Conservation (phyloP, 2,888 invertebrate genomes). For the Acholoe squamosa region DNA sequence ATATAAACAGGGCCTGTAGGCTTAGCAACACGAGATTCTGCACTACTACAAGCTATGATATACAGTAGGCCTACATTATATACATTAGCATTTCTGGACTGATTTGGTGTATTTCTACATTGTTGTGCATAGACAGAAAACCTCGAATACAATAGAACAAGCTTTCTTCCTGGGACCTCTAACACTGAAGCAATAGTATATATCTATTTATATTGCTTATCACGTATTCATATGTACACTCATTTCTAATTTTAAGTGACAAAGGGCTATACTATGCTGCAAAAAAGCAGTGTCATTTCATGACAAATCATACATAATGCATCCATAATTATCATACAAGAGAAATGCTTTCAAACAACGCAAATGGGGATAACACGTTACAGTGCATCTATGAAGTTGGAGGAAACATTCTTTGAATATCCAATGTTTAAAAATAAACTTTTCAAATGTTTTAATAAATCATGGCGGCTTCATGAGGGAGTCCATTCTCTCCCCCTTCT, state of each 20-base stretch:
- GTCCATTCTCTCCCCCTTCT: neutral
- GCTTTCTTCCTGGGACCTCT: neutral
- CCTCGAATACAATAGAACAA: neutral
- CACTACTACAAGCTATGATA: neutral
- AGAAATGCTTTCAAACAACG: neutral
- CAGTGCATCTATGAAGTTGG: neutral
- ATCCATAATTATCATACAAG: neutral
- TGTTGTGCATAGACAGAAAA: conserved; percentile 24
- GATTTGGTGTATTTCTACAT: neutral
- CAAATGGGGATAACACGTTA: neutral
- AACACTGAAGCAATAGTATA: neutral
- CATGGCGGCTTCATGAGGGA: neutral
- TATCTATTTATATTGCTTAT: neutral
- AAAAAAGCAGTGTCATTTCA: conserved; percentile 30
- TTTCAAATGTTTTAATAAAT: neutral
- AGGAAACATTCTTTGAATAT: neutral
- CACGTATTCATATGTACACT: neutral
- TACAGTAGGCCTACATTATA: neutral
- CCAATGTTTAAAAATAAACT: neutral
- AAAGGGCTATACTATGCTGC: neutral
- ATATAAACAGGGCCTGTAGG: neutral
- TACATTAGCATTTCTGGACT: neutral
- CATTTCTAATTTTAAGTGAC: neutral
- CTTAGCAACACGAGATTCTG: neutral
- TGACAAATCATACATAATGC: neutral